These are phyloP conservation scores for Aegypius monachus DNA, from an alignment of 2,113 vertebrate species.

Conservation along the genomic window DNA sequence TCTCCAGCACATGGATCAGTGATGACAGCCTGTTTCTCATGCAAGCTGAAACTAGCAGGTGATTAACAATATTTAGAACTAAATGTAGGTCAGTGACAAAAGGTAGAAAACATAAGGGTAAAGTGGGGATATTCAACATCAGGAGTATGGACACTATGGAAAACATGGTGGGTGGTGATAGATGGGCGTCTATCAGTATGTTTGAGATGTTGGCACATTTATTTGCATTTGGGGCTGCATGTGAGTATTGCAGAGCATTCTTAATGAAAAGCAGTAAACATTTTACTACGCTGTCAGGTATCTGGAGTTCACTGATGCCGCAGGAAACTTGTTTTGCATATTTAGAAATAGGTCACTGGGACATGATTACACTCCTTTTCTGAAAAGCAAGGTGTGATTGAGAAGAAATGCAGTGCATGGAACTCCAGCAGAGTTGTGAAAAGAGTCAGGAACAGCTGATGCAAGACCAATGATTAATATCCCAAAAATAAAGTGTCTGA, in stretches of 20 bases:
- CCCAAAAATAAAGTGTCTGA: neutral
- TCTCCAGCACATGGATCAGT: neutral
- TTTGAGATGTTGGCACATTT: neutral
- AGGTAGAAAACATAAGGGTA: neutral
- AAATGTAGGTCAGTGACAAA: neutral
- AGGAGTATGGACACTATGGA: neutral
- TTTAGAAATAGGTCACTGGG: conserved; percentile 54
- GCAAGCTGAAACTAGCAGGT: neutral
- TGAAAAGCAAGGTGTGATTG: neutral
- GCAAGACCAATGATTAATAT: neutral
- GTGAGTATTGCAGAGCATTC: neutral
- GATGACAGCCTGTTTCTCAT: neutral
- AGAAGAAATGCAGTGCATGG: neutral
- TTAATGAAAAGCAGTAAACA: conserved; percentile 19
- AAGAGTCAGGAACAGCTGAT: neutral
- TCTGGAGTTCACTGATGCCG: conserved; percentile 12
- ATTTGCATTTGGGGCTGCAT: neutral
- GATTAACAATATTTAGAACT: neutral
- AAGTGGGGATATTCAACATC: neutral
- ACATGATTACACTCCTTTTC: neutral
- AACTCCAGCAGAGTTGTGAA: neutral
- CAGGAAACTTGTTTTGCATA: conserved; percentile 1
- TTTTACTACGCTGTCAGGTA: neutral
- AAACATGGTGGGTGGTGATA: neutral
- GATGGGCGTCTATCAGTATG: neutral